Conservation (phyloP, 2,888 invertebrate genomes). For the Invenusta paracnida region DNA sequence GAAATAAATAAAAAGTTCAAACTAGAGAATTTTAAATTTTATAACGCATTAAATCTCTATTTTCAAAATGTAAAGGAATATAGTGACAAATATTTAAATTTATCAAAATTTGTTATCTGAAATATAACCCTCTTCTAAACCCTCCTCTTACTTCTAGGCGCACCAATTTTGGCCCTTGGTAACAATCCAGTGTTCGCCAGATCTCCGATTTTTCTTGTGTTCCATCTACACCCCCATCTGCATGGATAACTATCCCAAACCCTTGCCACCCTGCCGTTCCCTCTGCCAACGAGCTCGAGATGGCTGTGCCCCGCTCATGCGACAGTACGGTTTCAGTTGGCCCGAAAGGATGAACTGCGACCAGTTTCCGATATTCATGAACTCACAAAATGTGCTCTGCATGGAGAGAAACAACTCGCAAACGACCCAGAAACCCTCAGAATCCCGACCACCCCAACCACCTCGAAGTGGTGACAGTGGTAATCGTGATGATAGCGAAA, state of each 20-base stretch:
- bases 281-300: conserved; percentile 82
- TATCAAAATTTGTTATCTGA: too few relatives aligned
- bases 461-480: too few relatives aligned
- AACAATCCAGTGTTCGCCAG: conserved; percentile 90
- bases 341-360: conserved; percentile 92
- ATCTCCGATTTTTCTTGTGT: conserved; percentile 92
- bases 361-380: conserved; percentile 22
- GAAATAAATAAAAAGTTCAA: too few relatives aligned
- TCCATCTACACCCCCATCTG: conserved; percentile 97
- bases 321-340: conserved; percentile 81
- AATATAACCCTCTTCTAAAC: too few relatives aligned
- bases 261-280: conserved; percentile 77
- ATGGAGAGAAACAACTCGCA: conserved; percentile 34
- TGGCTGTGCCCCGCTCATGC: conserved; percentile 94
- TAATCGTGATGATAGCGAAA: too few relatives aligned
- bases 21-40: too few relatives aligned
- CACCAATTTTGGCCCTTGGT: conserved; percentile 98
- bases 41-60: too few relatives aligned
- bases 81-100: too few relatives aligned
- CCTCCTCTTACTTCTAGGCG: too few relatives aligned
- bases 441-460: too few relatives aligned
- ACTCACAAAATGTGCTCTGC: conserved; percentile 19
- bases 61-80: too few relatives aligned
- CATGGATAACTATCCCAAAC: conserved; percentile 75
- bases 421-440: too few relatives aligned